Evolutionary conservation across 2,797 vertebrate species (phyloP).

Genomic region (Halcyon smyrnensis): DNA sequence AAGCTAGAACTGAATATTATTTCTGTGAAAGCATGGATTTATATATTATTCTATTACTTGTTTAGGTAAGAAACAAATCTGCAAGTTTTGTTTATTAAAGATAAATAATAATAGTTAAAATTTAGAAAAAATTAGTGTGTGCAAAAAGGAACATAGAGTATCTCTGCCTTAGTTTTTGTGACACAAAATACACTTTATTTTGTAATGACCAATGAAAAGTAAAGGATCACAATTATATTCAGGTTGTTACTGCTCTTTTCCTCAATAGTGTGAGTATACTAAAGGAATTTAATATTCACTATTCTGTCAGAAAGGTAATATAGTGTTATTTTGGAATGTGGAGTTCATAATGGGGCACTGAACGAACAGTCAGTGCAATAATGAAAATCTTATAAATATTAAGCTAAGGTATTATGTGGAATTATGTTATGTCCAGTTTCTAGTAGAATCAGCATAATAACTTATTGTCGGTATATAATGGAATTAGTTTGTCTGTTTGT

Average conservation of each 20-base stretch:
- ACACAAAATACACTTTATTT: background rate
- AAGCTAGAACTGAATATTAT: background rate
- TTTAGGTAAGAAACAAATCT: background rate
- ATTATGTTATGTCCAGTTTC: background rate
- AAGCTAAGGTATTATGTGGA: background rate
- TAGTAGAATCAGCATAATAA: background rate
- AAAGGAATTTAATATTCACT: background rate
- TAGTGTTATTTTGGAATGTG: background rate
- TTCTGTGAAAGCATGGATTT: background rate
- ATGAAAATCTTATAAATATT: background rate
- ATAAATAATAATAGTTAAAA: background rate
- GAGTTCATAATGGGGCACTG: background rate
- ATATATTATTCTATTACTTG: background rate
- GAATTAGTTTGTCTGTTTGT: background rate
- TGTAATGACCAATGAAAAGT: background rate
- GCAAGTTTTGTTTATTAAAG: background rate
- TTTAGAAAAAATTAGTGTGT: background rate
- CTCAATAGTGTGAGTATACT: background rate
- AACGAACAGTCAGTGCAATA: background rate
- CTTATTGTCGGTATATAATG: background rate
- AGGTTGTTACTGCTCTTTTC: background rate
- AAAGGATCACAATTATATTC: background rate
- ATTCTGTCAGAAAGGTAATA: background rate
- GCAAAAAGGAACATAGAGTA: background rate
- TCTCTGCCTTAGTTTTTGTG: background rate